A percentile compares a stretch with the other conserved stretches of the same genome.
Conservation (phyloP, 2,888 invertebrate genomes). For the Cremastinae sp. region DNA sequence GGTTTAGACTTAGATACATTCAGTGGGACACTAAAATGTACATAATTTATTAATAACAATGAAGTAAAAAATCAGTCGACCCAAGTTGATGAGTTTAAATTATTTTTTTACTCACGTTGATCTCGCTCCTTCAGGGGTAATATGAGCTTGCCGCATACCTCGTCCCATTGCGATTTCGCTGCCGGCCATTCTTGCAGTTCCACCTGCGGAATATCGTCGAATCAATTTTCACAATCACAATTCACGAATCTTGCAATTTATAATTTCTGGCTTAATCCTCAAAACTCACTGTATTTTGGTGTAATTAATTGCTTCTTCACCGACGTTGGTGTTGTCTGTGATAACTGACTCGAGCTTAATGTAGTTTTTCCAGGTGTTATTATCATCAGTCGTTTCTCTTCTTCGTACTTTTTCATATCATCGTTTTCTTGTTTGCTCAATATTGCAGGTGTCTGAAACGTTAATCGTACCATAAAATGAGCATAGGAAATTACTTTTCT, state of each 20-base stretch:
- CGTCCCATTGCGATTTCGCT: slow-evolving; percentile 31
- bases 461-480: slow-evolving; percentile 19
- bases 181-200: slow-evolving; percentile 30
- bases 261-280: background rate
- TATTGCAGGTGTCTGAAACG: slow-evolving; percentile 66
- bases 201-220: slow-evolving; percentile 29
- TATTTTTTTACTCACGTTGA: slow-evolving; percentile 52
- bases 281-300: slow-evolving; percentile 43
- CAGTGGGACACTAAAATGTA: slow-evolving; percentile 44
- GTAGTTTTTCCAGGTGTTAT: slow-evolving; percentile 49
- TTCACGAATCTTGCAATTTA: background rate
- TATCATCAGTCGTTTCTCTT: slow-evolving; percentile 72
- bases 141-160: slow-evolving; percentile 39
- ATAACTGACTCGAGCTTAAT: slow-evolving; percentile 9
- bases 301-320: slow-evolving; percentile 48
- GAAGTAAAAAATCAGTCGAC: slow-evolving; percentile 13
- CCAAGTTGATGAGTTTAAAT: too few relatives aligned
- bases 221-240: background rate
- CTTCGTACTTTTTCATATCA: slow-evolving; percentile 75
- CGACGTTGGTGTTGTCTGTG: slow-evolving; percentile 21
- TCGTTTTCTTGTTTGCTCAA: slow-evolving; percentile 70
- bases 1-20: slow-evolving; percentile 53
- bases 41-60: background rate
- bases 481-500: background rate
- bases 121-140: slow-evolving; percentile 40